A percentile compares a stretch with the other conserved stretches of the same genome.
phyloP scores from a whole-genome alignment of 2,888 invertebrate genomes.

The Rambutsinella grinnellia region DNA sequence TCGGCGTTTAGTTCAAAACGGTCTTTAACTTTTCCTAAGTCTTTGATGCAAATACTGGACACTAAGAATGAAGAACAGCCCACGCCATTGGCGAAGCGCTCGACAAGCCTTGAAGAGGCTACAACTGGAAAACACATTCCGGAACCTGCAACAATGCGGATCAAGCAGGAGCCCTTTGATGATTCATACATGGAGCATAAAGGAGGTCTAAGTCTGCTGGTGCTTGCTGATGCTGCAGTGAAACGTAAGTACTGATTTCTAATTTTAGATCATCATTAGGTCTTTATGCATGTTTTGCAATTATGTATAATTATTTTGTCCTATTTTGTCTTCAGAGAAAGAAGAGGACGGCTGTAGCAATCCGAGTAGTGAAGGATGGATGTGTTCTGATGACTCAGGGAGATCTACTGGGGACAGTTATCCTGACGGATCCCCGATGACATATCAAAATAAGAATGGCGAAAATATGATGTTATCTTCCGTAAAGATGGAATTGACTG shows the following conservation, averaged over 20 bases:
- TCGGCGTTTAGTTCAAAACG: not conserved
- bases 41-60: constrained; percentile 7
- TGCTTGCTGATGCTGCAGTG: constrained; percentile 25
- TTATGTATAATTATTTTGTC: not conserved
- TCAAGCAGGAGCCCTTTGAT: not conserved
- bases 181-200: not conserved
- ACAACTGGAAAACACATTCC: too few relatives aligned
- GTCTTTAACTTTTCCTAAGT: constrained; percentile 13
- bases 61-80: not conserved
- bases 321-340: not conserved
- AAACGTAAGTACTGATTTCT: constrained; percentile 1
- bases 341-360: too few relatives aligned
- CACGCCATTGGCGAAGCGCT: not conserved
- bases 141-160: not conserved
- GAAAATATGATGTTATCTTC: not conserved
- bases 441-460: not conserved
- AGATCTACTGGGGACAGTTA: constrained; percentile 6
- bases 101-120: not conserved
- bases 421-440: not conserved
- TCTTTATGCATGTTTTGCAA: not conserved
- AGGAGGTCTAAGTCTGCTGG: constrained; percentile 10
- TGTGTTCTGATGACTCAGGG: constrained; percentile 14
- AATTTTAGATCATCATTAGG: not conserved
- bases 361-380: not conserved
- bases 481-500: not conserved